Base-by-base conservation (phyloP, 2,113 vertebrate genomes). In the Pachyramphus minor region DNA sequence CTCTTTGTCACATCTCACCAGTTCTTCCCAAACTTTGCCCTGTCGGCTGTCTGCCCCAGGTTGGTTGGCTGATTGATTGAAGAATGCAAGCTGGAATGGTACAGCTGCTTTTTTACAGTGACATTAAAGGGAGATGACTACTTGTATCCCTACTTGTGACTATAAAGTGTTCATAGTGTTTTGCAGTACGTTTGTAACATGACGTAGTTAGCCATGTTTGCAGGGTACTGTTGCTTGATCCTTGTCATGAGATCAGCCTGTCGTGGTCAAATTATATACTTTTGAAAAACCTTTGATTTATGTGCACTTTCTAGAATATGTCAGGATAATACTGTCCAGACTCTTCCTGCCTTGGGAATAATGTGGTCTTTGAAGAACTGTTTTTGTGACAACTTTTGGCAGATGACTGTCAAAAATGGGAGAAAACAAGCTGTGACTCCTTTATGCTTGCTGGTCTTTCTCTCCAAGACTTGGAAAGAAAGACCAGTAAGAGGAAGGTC, bases 111-210 rank as follows among this genome's bases (percentile, higher is more conserved):
- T 58, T 59, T 25, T 42, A 42, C 1, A 2, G 37, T 33, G 39
- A 52, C 27, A 17, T 37, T 25, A 62, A 71, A 60, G 37, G 41
- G 37, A 56, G 27, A 10, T 56, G 52, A 18, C 33, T 68, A 7
- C 25, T 64, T 39, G 8, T 24, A 27, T 93, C n/a, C 62, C 14
- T 74, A 0, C 35, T 69, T 39, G 4, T 2, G 64, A 67, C 60
- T 72, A 13, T 11, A 5, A 56, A 47, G 19, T 39, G 30, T 73
- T 75, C 8, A 1, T 35, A 15, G 37, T n/a, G n/a, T 16, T 42
- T 58, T 66, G 22, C 2, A 8, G 21, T 14, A 19, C 35, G 25
- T 23, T 44, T 67, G n/a, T 55, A 35, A 11, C 1, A 0, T 24
- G 18, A 25, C 50, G n/a, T 27, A 59, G 30, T 39, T 73, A 18